These are phyloP conservation scores for Gerris buenoi DNA, from an alignment of 1,140 invertebrate genomes.

Conservation along the genomic window DNA sequence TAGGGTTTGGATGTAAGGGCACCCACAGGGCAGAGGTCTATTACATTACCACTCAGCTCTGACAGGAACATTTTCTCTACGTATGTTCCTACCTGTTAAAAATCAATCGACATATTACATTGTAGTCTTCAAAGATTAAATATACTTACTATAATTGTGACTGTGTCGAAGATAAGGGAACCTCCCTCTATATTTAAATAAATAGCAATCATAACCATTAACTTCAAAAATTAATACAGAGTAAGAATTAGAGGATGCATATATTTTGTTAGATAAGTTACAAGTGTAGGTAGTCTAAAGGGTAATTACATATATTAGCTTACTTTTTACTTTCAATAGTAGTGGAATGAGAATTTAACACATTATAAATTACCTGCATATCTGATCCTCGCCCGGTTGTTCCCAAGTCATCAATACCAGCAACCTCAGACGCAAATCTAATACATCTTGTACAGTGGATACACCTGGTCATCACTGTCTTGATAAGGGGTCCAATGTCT, in stretches of 20 bases:
- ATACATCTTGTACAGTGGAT: constrained; percentile 99
- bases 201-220: neutral
- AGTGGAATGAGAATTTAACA: too few relatives aligned
- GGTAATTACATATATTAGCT: too few relatives aligned
- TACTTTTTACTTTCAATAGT: too few relatives aligned
- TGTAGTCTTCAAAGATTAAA: too few relatives aligned
- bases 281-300: too few relatives aligned
- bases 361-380: constrained; percentile 76
- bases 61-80: constrained; percentile 95
- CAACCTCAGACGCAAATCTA: constrained; percentile 89
- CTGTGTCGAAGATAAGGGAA: too few relatives aligned
- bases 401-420: constrained; percentile 93
- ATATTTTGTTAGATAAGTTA: too few relatives aligned
- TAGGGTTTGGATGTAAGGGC: constrained; percentile 96
- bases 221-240: too few relatives aligned
- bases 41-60: constrained; percentile 95
- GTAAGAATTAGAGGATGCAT: too few relatives aligned
- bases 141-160: too few relatives aligned
- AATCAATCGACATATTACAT: too few relatives aligned
- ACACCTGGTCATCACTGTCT: constrained; percentile 99
- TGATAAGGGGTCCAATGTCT: constrained; percentile 93
- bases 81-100: constrained; percentile 79
- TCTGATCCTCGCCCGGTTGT: constrained; percentile 89
- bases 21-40: constrained; percentile 97
- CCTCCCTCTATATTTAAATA: neutral